Evolutionary conservation across 2,113 vertebrate genomes (phyloP).

Genomic region (Lampris incognitus): DNA sequence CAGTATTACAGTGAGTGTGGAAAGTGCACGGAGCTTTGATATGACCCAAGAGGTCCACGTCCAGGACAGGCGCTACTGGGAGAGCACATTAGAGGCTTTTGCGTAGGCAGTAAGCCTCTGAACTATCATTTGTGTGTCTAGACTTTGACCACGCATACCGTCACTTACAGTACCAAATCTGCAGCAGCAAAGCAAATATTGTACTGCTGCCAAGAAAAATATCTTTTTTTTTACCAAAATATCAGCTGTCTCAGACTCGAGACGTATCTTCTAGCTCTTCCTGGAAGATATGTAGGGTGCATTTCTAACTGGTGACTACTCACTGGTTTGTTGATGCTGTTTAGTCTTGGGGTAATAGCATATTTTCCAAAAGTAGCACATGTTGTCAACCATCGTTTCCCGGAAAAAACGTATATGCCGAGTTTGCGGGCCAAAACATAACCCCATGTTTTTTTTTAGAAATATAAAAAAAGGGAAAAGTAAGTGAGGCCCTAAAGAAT

Average conservation of each 20-base stretch:
- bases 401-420: too few species aligned
- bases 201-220: background rate
- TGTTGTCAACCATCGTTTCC: too few species aligned
- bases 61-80: slow-evolving; percentile 1
- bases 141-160: slow-evolving; percentile 5
- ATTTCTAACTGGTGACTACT: too few species aligned
- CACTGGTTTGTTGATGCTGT: too few species aligned
- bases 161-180: slow-evolving; percentile 10
- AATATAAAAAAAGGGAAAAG: background rate
- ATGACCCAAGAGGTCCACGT: background rate
- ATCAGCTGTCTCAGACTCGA: background rate
- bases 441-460: too few species aligned
- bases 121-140: slow-evolving; percentile 42
- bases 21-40: background rate
- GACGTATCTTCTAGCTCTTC: too few species aligned
- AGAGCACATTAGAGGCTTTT: slow-evolving; percentile 19
- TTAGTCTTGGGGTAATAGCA: too few species aligned
- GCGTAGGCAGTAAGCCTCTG: slow-evolving; percentile 20
- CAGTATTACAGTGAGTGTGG: background rate
- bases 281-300: too few species aligned
- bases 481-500: background rate
- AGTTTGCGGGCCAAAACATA: too few species aligned
- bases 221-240: slow-evolving; percentile 20
- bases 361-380: too few species aligned
- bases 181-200: background rate